Evolutionary conservation across 2,113 vertebrate species (phyloP).

Genomic region (Hemicordylus capensis): DNA sequence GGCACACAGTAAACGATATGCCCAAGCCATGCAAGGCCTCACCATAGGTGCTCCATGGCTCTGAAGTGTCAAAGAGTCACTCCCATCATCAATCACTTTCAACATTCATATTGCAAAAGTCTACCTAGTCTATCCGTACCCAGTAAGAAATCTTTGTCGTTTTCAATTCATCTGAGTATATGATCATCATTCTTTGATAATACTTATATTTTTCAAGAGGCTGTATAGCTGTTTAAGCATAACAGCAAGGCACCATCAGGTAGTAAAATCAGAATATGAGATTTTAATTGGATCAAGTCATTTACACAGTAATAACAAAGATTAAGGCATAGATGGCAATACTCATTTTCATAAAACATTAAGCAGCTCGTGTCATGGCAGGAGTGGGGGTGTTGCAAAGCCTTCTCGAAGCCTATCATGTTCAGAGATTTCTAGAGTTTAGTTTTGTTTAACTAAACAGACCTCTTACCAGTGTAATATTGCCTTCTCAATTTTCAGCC

Average conservation of each 20-base stretch:
- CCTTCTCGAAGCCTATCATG: constrained; percentile 25
- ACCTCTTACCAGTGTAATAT: background rate
- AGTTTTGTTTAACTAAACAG: background rate
- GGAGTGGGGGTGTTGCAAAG: constrained; percentile 33
- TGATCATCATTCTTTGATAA: constrained; percentile 39
- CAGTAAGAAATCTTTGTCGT: constrained; percentile 35
- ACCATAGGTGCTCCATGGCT: background rate
- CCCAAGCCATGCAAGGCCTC: background rate
- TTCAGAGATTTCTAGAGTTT: constrained; percentile 13
- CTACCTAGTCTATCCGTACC: background rate
- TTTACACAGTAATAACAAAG: constrained; percentile 64
- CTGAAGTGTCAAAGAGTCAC: background rate
- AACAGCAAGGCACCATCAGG: constrained; percentile 47
- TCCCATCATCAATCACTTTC: rapidly evolving
- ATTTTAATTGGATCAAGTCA: constrained; percentile 65
- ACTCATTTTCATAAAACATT: constrained; percentile 53
- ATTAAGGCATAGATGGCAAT: constrained; percentile 51
- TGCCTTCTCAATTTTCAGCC: background rate
- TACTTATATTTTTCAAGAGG: constrained; percentile 52
- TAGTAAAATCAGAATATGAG: constrained; percentile 67
- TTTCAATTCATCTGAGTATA: background rate
- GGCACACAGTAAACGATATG: background rate
- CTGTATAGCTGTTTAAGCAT: constrained; percentile 51
- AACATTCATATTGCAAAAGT: background rate
- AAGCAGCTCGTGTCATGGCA: constrained; percentile 57